Evolutionary conservation across 2,113 vertebrate species (phyloP).

Genomic region (Python bivittatus): DNA sequence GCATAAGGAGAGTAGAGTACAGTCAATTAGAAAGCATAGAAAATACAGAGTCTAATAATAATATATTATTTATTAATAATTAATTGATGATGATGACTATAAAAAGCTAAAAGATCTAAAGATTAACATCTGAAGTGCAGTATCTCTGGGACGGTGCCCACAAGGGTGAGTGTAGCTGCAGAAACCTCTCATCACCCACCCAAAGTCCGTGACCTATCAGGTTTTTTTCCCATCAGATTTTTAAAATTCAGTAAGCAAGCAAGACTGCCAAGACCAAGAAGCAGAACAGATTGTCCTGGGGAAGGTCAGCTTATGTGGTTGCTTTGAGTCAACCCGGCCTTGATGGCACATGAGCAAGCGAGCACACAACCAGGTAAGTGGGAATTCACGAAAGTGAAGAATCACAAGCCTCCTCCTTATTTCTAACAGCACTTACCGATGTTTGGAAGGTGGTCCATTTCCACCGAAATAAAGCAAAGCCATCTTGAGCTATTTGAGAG

Average conservation of each 20-base stretch:
- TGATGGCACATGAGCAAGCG: neutral
- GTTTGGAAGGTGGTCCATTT: neutral
- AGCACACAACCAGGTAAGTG: neutral
- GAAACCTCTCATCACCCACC: neutral
- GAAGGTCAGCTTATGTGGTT: neutral
- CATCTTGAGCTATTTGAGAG: neutral
- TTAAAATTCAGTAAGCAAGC: neutral
- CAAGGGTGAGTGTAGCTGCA: neutral
- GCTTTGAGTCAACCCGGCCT: neutral
- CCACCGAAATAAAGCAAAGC: neutral
- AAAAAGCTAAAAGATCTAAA: too few species aligned
- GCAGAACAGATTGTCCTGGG: neutral
- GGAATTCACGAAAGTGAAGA: neutral
- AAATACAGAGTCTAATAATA: too few species aligned
- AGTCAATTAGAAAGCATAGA: too few species aligned
- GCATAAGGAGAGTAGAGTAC: too few species aligned
- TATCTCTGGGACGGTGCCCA: neutral
- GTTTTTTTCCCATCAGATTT: neutral
- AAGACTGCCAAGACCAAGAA: neutral
- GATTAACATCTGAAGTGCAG: neutral
- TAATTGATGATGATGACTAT: too few species aligned
- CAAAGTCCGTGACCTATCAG: neutral
- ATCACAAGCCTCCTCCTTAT: neutral
- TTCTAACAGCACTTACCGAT: neutral
- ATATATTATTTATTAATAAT: too few species aligned